Evolutionary conservation across 2,113 vertebrate species (phyloP), one percentile per base, ranked within the genome.

Genomic region (Buteo buteo): DNA sequence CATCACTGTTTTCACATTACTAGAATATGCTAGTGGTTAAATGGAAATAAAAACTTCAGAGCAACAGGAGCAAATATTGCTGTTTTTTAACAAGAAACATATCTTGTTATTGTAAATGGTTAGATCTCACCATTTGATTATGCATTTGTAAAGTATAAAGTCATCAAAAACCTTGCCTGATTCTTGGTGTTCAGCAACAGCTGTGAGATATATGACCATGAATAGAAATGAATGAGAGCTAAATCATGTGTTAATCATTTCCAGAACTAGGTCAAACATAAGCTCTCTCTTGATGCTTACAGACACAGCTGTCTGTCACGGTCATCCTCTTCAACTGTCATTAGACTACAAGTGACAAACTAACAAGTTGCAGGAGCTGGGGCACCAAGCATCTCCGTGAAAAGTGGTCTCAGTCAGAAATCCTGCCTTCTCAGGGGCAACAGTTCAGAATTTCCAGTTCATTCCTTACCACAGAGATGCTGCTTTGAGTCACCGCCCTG

Each of bases 221-320:
- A 97, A 81, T 57, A 92, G 95, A 85, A 95, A 94, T 80, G 90
- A 93, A 94, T 82, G 90, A 95, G 93, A 96, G 57, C 61, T 87
- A 97, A 96, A 95, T 97, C 91, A 95, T 91, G 86, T 96, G 96
- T 96, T 86, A 95, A 96, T 97, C 76, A 92, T 95, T 95, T 89
- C 87, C 85, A 96, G 96, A 96, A 96, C 52, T 90, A 96, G 97
- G 95, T 83, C 95, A 97, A 93, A 95, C 78, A 69, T 36, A 86
- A 95, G 78, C 93, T 92, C 93, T 92, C 84, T 96, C 73, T 84
- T 7, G 92, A 80, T 96, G 87, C 94, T 97, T 82, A 72, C 87
- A 86, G 92, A 74, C 72, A 92, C 59, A 94, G 95, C 65, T 96
- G 88, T 83, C 93, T 92, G 77, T 96, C 86, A 89, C 16, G 31